These are phyloP conservation scores for Lagorchestes hirsutus DNA, from an alignment of 2,797 vertebrate species.

Conservation along the genomic window DNA sequence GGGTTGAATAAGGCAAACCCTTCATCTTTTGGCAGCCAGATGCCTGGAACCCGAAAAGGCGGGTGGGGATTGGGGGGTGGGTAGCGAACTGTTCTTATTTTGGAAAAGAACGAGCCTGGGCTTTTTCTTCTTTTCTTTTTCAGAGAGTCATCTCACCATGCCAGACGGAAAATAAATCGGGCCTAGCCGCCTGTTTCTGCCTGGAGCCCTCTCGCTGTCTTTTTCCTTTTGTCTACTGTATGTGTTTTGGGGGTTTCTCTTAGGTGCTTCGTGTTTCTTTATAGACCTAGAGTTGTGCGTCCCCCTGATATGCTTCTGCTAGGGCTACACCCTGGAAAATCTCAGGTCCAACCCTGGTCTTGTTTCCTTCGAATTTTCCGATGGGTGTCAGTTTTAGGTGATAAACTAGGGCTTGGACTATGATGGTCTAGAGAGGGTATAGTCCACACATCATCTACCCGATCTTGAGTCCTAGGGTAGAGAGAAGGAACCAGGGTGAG, in stretches of 20 bases:
- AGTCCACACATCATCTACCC: not conserved
- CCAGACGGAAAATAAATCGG: not conserved
- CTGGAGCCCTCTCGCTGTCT: accelerated
- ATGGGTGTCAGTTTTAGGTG: not conserved
- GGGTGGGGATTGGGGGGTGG: not conserved
- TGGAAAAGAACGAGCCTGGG: not conserved
- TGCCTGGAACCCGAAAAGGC: not conserved
- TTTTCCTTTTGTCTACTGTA: not conserved
- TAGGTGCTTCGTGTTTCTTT: not conserved
- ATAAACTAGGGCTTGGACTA: not conserved
- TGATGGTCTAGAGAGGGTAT: not conserved
- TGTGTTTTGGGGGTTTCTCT: not conserved
- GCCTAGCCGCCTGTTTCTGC: not conserved
- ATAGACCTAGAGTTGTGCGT: not conserved
- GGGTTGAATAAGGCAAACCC: not conserved
- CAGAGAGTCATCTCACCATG: not conserved
- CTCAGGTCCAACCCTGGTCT: not conserved
- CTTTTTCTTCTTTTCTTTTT: not conserved
- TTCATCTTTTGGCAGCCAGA: not conserved
- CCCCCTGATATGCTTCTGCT: not conserved
- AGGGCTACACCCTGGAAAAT: not conserved
- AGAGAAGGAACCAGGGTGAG: not conserved
- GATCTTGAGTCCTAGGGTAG: not conserved
- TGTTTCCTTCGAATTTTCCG: not conserved
- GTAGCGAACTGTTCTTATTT: not conserved